Base-by-base conservation (phyloP, 2,888 invertebrate genomes). In the Apeira syringaria region DNA sequence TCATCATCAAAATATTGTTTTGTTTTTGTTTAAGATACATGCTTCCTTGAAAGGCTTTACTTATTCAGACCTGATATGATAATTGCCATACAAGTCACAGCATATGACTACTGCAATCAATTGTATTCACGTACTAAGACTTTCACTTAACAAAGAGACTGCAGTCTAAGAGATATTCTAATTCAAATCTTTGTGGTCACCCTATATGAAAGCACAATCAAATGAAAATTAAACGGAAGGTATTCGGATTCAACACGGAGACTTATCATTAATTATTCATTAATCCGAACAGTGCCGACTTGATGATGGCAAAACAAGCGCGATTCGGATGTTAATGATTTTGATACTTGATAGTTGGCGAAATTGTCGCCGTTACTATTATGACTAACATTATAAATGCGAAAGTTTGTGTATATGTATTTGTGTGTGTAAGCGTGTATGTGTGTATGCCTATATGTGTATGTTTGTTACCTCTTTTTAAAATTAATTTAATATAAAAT, bases 261-360 rank as follows among this genome's bases (percentile, higher is more conserved):
- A 72, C 68, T 74, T 66, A 66, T 59, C 68, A 74, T 78, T 71
- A 76, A 78, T 80, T 74, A 80, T 72, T 73, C 71, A 71, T 71
- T 70, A 66, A 69, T 67, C 61, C 51, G 26, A 55, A 55, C 62
- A 54, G 59, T 59, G 66, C 68, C 56, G 68, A 69, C 68, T 74
- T 71, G 69, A 74, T 76, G 74, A 70, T 68, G 61, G 68, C 65
- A 61, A 66, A 72, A 75, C 71, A 68, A 59, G 51, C 47, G 56
- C 47, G 55, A 11, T 25, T 9, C 9, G 33, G n/a, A 15, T 25
- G 28, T 27, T 31, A 31, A 24, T 30, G 24, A 34, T 46, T 38
- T 27, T 30, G 44, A 45, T 41, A 50, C 48, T 47, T 34, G 33
- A 20, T 20, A 20, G 7, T 20, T n/a, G 2, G 3, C 12, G 20